Conservation (phyloP, 2,113 vertebrate species). For the Entelurus aequoreus region DNA sequence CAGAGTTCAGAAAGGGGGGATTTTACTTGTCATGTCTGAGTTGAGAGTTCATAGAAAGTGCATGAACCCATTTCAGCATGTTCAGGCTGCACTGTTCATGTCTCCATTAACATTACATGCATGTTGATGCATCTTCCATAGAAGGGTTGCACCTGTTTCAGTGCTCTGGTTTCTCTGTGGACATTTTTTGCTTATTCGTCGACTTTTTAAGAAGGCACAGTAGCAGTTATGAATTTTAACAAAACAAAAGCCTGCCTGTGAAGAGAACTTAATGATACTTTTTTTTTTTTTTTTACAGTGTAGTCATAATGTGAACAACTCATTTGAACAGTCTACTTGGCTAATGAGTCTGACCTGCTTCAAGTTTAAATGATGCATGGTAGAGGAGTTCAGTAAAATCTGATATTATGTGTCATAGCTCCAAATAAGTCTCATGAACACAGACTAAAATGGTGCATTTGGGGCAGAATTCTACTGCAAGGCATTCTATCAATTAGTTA, state of each 20-base stretch:
- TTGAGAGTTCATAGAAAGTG: conserved; percentile 12
- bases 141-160: conserved; percentile 26
- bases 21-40: conserved; percentile 5
- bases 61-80: background rate
- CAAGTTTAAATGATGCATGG: background rate
- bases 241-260: background rate
- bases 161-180: conserved; percentile 18
- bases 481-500: conserved; percentile 88
- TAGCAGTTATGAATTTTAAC: background rate
- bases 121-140: conserved; percentile 6
- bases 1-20: background rate
- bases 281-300: background rate
- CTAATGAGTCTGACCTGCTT: too few relatives aligned
- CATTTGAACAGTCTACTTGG: too few relatives aligned
- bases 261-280: background rate
- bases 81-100: background rate
- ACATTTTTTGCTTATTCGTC: background rate
- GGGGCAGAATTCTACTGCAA: conserved; percentile 83
- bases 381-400: background rate
- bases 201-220: background rate
- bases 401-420: background rate
- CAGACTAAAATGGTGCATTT: conserved; percentile 68
- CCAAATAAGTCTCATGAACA: conserved; percentile 3
- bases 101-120: conserved; percentile 16
- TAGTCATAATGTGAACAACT: background rate